Conservation (phyloP, 1,140 invertebrate species). For the Ridgeia piscesae region DNA sequence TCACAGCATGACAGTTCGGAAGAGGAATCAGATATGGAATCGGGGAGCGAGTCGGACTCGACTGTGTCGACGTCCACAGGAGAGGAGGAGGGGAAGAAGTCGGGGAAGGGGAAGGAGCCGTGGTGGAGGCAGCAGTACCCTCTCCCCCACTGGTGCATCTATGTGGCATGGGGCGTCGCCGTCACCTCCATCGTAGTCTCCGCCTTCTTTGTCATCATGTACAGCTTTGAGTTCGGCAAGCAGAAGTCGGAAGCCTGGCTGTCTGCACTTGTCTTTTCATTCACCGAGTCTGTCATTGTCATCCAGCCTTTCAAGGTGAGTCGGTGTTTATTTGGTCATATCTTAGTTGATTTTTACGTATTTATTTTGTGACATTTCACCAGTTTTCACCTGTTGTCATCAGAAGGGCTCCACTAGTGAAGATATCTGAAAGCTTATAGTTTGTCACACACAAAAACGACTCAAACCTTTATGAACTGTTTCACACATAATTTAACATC, state of each 20-base stretch:
- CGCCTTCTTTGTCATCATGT: constrained; percentile 27
- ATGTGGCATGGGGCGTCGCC: constrained; percentile 24
- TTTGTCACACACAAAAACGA: too few species aligned
- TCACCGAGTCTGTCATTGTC: constrained; percentile 21
- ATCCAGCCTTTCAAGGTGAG: constrained; percentile 29
- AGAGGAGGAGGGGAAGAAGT: neutral
- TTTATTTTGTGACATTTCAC: too few species aligned
- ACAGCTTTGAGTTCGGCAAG: constrained; percentile 27
- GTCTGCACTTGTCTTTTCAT: constrained; percentile 21
- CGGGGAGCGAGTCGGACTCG: neutral
- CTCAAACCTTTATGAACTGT: too few species aligned
- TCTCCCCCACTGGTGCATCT: constrained; percentile 26
- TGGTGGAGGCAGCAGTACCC: constrained; percentile 15
- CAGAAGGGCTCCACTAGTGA: too few species aligned
- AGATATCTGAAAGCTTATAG: too few species aligned
- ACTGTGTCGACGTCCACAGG: neutral
- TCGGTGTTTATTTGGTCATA: too few species aligned
- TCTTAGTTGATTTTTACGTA: too few species aligned
- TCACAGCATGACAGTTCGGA: neutral
- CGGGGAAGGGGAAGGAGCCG: neutral
- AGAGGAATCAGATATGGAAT: neutral
- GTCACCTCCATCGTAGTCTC: neutral
- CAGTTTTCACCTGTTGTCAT: too few species aligned
- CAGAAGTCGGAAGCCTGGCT: constrained; percentile 27
- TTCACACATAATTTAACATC: constrained; percentile 9